Evolutionary conservation across 1,140 invertebrate species (phyloP).

Genomic region (Solen grandis): DNA sequence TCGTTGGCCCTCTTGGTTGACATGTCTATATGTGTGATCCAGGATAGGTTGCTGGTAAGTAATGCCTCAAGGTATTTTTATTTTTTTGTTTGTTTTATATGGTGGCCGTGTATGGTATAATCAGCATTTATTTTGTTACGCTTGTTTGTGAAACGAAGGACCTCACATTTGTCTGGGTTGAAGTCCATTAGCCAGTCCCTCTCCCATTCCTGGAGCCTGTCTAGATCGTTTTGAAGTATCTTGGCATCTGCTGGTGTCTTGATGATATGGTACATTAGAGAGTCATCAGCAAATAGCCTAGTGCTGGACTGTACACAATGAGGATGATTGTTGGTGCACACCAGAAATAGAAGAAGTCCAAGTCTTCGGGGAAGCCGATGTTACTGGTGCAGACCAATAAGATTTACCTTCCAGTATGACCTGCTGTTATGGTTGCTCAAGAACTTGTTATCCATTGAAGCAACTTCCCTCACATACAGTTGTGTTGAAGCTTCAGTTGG

Average conservation of each 20-base stretch:
- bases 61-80: not conserved
- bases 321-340: not conserved
- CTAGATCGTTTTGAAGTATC: not conserved
- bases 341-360: not conserved
- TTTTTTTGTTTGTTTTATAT: not conserved
- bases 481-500: too few relatives aligned
- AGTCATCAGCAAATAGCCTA: not conserved
- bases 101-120: not conserved
- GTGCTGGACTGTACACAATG: not conserved
- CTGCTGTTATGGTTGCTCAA: conserved; percentile 20
- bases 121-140: not conserved
- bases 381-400: not conserved
- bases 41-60: not conserved
- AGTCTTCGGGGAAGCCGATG: not conserved
- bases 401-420: conserved; percentile 38
- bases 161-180: too few relatives aligned
- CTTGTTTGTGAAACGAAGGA: not conserved
- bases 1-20: too few relatives aligned
- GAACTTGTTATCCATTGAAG: too few relatives aligned
- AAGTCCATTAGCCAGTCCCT: not conserved
- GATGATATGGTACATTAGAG: not conserved
- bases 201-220: not conserved
- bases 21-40: not conserved
- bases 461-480: too few relatives aligned
- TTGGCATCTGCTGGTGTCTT: not conserved